Base-by-base conservation (phyloP, 2,888 invertebrate genomes). In the Oscheius sp. region DNA sequence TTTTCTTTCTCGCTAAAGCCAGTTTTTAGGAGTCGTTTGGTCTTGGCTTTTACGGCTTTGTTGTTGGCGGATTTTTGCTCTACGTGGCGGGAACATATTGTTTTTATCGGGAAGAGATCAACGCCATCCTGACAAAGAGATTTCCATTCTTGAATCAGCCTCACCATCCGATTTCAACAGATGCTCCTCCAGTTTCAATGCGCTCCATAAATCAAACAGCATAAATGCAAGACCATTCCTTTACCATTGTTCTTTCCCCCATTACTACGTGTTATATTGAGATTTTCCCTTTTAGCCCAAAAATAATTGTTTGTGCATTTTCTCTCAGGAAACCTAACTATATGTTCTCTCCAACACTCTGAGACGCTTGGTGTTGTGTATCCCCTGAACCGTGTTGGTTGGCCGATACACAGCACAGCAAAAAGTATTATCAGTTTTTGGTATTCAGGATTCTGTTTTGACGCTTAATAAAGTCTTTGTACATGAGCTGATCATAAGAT, bases 371-470 rank as follows among this genome's bases (percentile, higher is more conserved):
- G 45, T 61, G 29, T 31, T 20, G 61, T 27, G 42, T 27, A 61
- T 45, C 20, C 27, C 42, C 61, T 29, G n/a, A n/a, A 61, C 61
- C 42, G 39, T 4, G 8, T 42, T 27, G 45, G 45, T 61, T 39
- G n/a, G 27, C 15, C 15, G 42, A 31, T 61, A 29, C 27, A 61
- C 61, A 61, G 46, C 20, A 61, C 27, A 61, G 27, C 61, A 45
- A 10, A n/a, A 45, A 61, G 61, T 61, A 61, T 61, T 61, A 61
- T 61, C 61, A 61, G 20, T n/a, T n/a, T n/a, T n/a, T 45, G 42
- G 45, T 27, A n/a, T 61, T 57, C 57, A 57, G 57, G 33, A 57
- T 17, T 52, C 25, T n/a, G 31, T 55, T 20, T 17, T 23, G 37
- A 34, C n/a, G n/a, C 48, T 20, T 48, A 48, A 48, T 48, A 48